These are phyloP conservation scores for Ophraella communa DNA, from an alignment of 2,888 invertebrate genomes.

Conservation along the genomic window DNA sequence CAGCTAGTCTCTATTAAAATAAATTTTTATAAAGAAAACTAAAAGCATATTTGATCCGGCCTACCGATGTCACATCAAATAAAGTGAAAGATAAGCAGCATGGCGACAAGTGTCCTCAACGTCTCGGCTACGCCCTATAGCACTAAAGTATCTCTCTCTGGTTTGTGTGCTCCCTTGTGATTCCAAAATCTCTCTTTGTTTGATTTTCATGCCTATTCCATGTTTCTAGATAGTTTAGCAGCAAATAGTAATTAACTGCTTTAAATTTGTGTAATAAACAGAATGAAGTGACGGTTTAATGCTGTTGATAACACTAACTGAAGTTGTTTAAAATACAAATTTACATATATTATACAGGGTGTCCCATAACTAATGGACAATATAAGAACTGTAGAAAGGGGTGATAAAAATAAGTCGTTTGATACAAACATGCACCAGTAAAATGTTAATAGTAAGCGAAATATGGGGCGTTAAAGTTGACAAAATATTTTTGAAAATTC, in stretches of 20 bases:
- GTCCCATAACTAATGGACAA: too few relatives aligned
- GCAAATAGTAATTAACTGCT: conserved; percentile 20
- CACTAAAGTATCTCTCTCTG: conserved; percentile 24
- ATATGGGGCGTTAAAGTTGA: too few relatives aligned
- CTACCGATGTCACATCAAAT: conserved; percentile 19
- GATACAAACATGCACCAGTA: too few relatives aligned
- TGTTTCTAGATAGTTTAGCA: conserved; percentile 13
- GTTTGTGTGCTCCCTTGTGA: conserved; percentile 30
- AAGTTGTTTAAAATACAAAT: too few relatives aligned
- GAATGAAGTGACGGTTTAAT: conserved; percentile 11
- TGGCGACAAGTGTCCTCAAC: conserved; percentile 30
- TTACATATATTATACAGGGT: too few relatives aligned
- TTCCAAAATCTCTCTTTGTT: conserved; percentile 30
- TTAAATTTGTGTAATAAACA: conserved; percentile 12
- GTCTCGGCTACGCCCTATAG: conserved; percentile 24
- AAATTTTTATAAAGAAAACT: too few relatives aligned
- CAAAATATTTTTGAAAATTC: too few relatives aligned
- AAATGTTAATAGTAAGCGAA: too few relatives aligned
- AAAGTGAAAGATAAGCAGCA: conserved; percentile 22
- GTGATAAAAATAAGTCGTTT: too few relatives aligned
- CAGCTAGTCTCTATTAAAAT: too few relatives aligned
- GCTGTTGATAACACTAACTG: too few relatives aligned
- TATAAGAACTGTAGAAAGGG: too few relatives aligned
- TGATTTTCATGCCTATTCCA: conserved; percentile 27
- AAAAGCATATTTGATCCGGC: neutral